phyloP scores from a whole-genome alignment of 2,113 vertebrate species.

The Pungitius pungitius region DNA sequence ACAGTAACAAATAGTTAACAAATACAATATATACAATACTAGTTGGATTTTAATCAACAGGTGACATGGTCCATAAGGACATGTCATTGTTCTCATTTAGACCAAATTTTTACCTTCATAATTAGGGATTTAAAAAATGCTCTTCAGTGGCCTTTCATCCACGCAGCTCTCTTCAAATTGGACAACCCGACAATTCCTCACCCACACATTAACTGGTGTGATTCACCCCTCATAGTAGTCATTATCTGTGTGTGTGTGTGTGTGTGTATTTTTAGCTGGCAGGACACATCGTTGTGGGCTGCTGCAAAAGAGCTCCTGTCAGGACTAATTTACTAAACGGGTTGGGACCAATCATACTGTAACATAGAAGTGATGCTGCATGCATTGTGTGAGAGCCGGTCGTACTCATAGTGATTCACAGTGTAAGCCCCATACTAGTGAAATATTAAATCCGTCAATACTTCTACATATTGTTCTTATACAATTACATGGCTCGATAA shows the following conservation, averaged over 20 bases:
- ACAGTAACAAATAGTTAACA: conserved; percentile 1
- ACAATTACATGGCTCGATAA: too few relatives aligned
- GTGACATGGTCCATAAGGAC: neutral
- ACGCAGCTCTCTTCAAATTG: conserved; percentile 42
- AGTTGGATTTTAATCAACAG: neutral
- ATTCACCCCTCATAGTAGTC: conserved; percentile 38
- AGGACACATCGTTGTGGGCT: conserved; percentile 13
- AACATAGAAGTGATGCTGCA: neutral
- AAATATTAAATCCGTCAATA: conserved; percentile 4
- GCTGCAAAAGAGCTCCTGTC: conserved; percentile 2
- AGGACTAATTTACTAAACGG: conserved; percentile 12
- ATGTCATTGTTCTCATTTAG: conserved; percentile 9
- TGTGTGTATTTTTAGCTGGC: neutral
- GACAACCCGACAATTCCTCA: conserved; percentile 21
- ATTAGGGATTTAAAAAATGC: conserved; percentile 26
- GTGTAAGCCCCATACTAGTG: neutral
- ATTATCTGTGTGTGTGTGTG: conserved; percentile 23
- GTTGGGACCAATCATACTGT: neutral
- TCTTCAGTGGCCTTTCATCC: conserved; percentile 18
- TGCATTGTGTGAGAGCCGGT: neutral
- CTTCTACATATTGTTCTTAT: too few relatives aligned
- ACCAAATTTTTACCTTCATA: conserved; percentile 14
- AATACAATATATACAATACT: neutral
- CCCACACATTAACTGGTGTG: conserved; percentile 37
- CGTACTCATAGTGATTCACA: conserved; percentile 19